Evolutionary conservation across 2,797 vertebrate genomes (phyloP).

Genomic region (Muscicapa comitata): DNA sequence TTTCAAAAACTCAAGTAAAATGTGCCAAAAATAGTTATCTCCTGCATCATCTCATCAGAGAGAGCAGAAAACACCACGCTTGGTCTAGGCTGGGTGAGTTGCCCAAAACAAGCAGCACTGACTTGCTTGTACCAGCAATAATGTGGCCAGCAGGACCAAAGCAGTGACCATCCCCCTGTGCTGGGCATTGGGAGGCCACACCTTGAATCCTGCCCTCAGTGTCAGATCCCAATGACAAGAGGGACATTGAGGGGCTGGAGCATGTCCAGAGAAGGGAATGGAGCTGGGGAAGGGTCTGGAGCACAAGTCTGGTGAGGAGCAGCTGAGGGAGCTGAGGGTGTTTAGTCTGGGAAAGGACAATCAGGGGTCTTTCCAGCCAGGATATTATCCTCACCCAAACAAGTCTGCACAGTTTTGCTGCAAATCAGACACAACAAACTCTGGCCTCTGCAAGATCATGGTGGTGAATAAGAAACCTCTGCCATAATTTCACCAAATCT

Average conservation of each 20-base stretch:
- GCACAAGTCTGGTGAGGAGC: not conserved
- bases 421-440: not conserved
- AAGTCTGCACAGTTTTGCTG: not conserved
- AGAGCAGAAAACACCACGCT: not conserved
- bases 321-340: not conserved
- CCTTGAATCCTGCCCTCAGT: not conserved
- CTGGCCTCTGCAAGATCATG: not conserved
- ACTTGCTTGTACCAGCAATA: not conserved
- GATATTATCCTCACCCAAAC: not conserved
- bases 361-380: not conserved
- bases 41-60: not conserved
- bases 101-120: not conserved
- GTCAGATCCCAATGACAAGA: not conserved
- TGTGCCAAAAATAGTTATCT: not conserved
- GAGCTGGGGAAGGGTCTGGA: not conserved
- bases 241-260: not conserved
- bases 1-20: not conserved
- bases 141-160: not conserved
- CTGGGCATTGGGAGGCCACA: not conserved
- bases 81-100: not conserved
- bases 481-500: not conserved
- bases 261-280: not conserved
- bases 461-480: accelerated
- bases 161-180: accelerated
- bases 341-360: not conserved